Evolutionary conservation across 2,797 vertebrate species (phyloP), one percentile per base, ranked within the genome.

Genomic region (Fistularia commersonii): DNA sequence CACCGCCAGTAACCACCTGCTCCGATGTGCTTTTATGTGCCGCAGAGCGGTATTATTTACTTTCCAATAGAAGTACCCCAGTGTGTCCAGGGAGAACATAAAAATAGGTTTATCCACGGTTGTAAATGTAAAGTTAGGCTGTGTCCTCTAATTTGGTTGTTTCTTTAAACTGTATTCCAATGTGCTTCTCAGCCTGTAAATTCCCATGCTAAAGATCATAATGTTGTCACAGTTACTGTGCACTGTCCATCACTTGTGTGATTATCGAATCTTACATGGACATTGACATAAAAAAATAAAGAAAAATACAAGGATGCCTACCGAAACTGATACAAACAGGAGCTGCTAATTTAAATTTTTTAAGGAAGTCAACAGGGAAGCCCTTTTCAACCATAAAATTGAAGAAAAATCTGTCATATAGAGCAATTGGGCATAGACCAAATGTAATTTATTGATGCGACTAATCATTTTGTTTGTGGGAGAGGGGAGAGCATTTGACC

Each of bases 371-470:
- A 23, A 23, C 23, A 23, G 23, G 23, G 23, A 23, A 23, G 23
- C 23, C 2, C 23, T 2, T 23, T 23, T 23, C 23, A n/a, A 35
- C 9, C 6, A 7, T 2, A 2, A 36, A 36, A 36, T 8, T 3
- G 35, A 36, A 6, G 35, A 36, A 36, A 42, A 42, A 42, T 15
- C 12, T 6, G 12, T 14, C 7, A 10, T 8, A 10, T 6, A 36
- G 35, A 36, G 35, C 35, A 56, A 69, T 54, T 66, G 75, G 64
- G 69, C 57, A 69, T 72, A 77, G 76, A 74, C 50, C 55, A 63
- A 75, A 72, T 68, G 68, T 69, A 72, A 82, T 82, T 84, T 81
- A 82, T 66, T 53, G 66, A 77, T 70, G 72, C 36, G 43, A 31
- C 36, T 52, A 41, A n/a, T 41, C 8, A 61, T 11, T 56, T 32